A percentile compares a stretch with the other conserved stretches of the same genome.
phyloP scores from a whole-genome alignment of 2,797 vertebrate genomes.

The Schizopygopsis malacanthus region DNA sequence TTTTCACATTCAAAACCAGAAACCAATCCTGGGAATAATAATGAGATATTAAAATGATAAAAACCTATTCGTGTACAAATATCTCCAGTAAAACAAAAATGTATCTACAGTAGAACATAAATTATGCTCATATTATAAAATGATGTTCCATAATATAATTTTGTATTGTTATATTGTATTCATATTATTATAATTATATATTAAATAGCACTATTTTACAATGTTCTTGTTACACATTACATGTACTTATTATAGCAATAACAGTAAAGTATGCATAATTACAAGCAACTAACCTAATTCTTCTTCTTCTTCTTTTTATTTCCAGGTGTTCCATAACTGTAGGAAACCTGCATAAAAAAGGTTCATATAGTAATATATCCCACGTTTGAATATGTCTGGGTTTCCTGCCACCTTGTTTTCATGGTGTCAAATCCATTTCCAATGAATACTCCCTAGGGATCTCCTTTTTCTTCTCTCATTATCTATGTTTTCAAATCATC shows the following conservation, averaged over 20 bases:
- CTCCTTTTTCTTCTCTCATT: background rate
- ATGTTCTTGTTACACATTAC: background rate
- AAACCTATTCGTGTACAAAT: background rate
- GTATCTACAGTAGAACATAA: background rate
- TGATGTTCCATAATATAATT: background rate
- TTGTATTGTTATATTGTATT: background rate
- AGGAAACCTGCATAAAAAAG: background rate
- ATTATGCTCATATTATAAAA: background rate
- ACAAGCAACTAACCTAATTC: background rate
- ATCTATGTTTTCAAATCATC: background rate
- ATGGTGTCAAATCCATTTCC: background rate
- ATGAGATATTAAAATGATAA: background rate
- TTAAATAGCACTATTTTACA: background rate
- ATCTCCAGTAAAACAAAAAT: background rate
- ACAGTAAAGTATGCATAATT: background rate
- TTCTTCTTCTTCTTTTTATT: background rate
- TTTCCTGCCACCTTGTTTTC: slow-evolving; percentile 1
- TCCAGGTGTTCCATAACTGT: background rate
- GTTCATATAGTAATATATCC: background rate
- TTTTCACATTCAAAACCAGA: background rate
- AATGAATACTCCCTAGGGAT: background rate
- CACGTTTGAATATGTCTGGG: background rate
- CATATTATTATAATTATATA: background rate
- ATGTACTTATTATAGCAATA: background rate
- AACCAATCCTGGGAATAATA: background rate